Percentiles rank a stretch among this genome's conserved stretches.
Conservation (phyloP, 2,888 invertebrate genomes). For the Smittia aterrima region DNA sequence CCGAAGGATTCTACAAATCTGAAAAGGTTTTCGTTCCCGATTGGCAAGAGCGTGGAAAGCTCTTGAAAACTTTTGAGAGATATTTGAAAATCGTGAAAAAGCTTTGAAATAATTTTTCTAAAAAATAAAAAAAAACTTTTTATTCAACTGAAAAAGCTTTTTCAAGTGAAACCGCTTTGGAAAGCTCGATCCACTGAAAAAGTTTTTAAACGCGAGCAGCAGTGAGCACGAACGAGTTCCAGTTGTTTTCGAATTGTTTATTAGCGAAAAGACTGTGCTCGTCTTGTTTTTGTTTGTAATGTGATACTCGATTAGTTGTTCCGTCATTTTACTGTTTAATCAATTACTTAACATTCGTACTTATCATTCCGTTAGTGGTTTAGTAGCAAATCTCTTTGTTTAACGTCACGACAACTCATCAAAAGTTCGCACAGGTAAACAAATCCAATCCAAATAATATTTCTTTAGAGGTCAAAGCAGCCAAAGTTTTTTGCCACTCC, state of each 20-base stretch:
- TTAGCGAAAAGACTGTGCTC: not conserved
- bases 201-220: not conserved
- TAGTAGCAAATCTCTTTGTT: not conserved
- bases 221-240: not conserved
- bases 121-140: not conserved
- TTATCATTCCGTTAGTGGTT: not conserved
- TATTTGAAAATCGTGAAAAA: not conserved
- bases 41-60: not conserved
- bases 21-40: slow-evolving; percentile 22
- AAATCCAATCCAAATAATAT: not conserved
- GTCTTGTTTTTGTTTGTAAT: not conserved
- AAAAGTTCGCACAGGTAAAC: not conserved
- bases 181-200: not conserved
- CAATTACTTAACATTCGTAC: slow-evolving; percentile 7
- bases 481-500: not conserved
- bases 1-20: slow-evolving; percentile 6
- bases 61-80: not conserved
- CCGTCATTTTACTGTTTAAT: not conserved
- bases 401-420: not conserved
- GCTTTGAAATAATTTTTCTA: not conserved
- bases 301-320: not conserved
- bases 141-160: not conserved
- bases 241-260: not conserved
- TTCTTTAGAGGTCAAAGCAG: not conserved
- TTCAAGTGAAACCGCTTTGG: not conserved